Conservation (phyloP, 2,888 invertebrate genomes). For the Rugalucina vietnamica region DNA sequence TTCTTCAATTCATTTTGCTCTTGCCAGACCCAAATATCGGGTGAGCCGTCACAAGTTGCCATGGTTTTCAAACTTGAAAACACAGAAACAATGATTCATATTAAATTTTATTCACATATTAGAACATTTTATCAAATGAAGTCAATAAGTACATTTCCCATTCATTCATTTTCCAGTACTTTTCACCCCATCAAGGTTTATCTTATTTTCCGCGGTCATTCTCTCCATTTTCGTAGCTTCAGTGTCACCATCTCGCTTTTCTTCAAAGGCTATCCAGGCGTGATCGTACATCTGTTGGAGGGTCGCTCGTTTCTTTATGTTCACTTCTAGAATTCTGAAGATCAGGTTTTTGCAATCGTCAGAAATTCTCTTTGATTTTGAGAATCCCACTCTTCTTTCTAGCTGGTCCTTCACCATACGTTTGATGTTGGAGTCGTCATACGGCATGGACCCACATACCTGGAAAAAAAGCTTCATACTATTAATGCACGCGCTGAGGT, state of each 20-base stretch:
- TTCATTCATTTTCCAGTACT: too few species aligned
- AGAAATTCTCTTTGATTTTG: constrained; percentile 85
- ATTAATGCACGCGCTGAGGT: too few species aligned
- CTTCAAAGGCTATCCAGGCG: constrained; percentile 63
- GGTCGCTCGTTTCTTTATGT: constrained; percentile 86
- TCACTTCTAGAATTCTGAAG: constrained; percentile 92
- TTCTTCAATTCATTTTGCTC: too few species aligned
- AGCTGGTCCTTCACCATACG: constrained; percentile 92
- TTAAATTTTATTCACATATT: too few species aligned
- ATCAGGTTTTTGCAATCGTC: constrained; percentile 88
- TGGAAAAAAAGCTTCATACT: constrained; percentile 62
- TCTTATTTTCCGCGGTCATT: constrained; percentile 14
- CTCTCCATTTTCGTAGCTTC: constrained; percentile 33
- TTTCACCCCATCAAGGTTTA: constrained; percentile 7
- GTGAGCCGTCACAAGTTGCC: too few species aligned
- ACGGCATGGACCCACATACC: constrained; percentile 92
- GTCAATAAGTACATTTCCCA: too few species aligned
- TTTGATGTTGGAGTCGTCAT: constrained; percentile 90
- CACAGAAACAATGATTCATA: too few species aligned
- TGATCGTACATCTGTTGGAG: constrained; percentile 72
- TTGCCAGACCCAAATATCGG: too few species aligned
- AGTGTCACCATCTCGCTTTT: neutral
- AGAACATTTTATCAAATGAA: too few species aligned
- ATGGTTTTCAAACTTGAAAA: too few species aligned
- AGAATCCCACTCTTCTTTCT: constrained; percentile 80